These are phyloP conservation scores for Dinocampus coccinellae DNA, from an alignment of 2,888 invertebrate species.

Conservation along the genomic window DNA sequence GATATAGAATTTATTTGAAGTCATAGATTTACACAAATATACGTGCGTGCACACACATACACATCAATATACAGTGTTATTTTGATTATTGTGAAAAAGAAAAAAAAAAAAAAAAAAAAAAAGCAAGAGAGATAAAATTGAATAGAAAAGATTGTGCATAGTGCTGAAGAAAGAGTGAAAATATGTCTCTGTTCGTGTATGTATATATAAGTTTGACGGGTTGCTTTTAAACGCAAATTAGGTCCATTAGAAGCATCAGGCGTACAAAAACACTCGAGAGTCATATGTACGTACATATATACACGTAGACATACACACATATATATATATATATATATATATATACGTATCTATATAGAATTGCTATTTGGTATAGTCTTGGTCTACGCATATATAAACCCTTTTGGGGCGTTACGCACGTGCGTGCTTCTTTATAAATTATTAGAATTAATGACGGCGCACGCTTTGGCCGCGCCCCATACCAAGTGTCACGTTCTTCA, in stretches of 20 bases:
- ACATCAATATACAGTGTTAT: background rate
- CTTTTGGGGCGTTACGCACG: conserved; percentile 57
- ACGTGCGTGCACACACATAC: no score
- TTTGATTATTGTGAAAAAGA: background rate
- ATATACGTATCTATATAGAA: background rate
- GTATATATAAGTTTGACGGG: conserved; percentile 22
- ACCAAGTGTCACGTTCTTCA: conserved; percentile 33
- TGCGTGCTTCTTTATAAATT: conserved; percentile 66
- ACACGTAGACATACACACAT: no score
- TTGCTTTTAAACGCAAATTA: conserved; percentile 65
- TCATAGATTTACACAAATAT: no score
- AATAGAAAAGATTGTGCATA: background rate
- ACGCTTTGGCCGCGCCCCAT: conserved; percentile 50
- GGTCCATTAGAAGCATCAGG: conserved; percentile 63
- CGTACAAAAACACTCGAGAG: conserved; percentile 58
- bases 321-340: background rate
- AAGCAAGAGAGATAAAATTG: background rate
- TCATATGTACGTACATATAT: conserved; percentile 16
- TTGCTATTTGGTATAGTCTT: background rate
- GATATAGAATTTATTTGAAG: background rate
- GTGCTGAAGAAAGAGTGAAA: conserved; percentile 5
- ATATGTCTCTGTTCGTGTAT: conserved; percentile 29
- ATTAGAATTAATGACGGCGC: conserved; percentile 68
- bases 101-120: no score
- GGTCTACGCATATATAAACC: conserved; percentile 45